Conservation (phyloP, 2,888 invertebrate genomes). For the Dryococelus australis region DNA sequence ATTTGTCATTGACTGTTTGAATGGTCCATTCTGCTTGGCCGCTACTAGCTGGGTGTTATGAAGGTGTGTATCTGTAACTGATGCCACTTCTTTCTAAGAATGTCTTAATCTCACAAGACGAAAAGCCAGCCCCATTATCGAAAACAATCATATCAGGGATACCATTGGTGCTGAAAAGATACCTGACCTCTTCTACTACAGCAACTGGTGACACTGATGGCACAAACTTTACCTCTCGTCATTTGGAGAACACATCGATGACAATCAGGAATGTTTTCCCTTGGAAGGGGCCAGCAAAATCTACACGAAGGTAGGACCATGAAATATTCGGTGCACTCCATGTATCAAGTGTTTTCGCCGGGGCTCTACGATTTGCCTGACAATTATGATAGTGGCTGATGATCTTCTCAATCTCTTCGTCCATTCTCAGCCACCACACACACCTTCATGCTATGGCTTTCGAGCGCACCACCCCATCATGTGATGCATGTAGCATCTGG, state of each 20-base stretch:
- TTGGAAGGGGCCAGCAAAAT: neutral
- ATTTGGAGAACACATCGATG: neutral
- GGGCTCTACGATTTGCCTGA: neutral
- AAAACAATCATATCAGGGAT: neutral
- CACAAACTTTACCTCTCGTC: neutral
- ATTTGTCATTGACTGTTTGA: neutral
- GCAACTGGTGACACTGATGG: neutral
- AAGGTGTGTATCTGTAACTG: neutral
- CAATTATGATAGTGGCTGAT: neutral
- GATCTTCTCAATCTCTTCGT: neutral
- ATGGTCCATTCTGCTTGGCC: neutral
- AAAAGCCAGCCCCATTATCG: neutral
- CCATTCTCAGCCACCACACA: neutral
- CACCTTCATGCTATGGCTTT: neutral
- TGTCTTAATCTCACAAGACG: neutral
- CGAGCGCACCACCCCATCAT: neutral
- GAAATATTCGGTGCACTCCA: neutral
- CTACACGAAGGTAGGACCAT: neutral
- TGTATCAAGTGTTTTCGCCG: neutral
- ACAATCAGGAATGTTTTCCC: conserved; percentile 6
- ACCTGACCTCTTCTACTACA: neutral
- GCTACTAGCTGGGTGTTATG: neutral
- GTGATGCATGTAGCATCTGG: neutral
- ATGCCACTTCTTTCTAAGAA: neutral
- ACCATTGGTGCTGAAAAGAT: neutral